Evolutionary conservation across 2,888 invertebrate genomes (phyloP), one percentile per base, ranked within the genome.

Genomic region (Lithophane socia): DNA sequence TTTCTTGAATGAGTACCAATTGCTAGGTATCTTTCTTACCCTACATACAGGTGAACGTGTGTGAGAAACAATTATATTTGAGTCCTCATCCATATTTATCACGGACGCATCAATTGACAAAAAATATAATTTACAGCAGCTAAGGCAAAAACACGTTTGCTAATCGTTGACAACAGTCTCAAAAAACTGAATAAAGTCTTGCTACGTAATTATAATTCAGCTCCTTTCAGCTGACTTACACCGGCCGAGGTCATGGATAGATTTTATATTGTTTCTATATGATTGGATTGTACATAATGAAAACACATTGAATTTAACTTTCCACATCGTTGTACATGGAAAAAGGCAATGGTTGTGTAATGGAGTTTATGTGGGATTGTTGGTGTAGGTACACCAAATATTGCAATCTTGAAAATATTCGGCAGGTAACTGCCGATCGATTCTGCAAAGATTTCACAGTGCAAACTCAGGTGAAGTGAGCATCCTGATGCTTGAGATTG

Each of bases 1-100:
- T 91, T 91, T 91, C 91, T 92, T 90, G 91, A 92, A 93, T 93
- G 91, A 92, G 90, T 92, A 89, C 86, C 89, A 93, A 92, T 91
- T 91, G 92, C 82, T 85, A 84, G 88, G 87, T 90, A 85, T 87
- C 87, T 91, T 88, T 87, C 86, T 90, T 90, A 89, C 89, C 89
- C 88, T 91, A 74, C 87, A 87, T 91, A 82, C 81, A 10, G 44
- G 67, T 56, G 60, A 68, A 66, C 67, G 64, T 82, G 67, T 78
- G 75, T 66, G 52, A 42, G 49, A 8, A 67, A 70, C 73, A 44
- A 76, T 77, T 80, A 52, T 65, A 77, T 52, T 49, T 80, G 24
- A 63, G 44, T 2, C 29, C 12, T 71, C 42, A 37, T 24, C 0
- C 66, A 65, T 78, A 37, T 49, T 77, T 61, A 49, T 66, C n/a